Conservation (phyloP, 2,113 vertebrate species). For the Proteles cristata region DNA sequence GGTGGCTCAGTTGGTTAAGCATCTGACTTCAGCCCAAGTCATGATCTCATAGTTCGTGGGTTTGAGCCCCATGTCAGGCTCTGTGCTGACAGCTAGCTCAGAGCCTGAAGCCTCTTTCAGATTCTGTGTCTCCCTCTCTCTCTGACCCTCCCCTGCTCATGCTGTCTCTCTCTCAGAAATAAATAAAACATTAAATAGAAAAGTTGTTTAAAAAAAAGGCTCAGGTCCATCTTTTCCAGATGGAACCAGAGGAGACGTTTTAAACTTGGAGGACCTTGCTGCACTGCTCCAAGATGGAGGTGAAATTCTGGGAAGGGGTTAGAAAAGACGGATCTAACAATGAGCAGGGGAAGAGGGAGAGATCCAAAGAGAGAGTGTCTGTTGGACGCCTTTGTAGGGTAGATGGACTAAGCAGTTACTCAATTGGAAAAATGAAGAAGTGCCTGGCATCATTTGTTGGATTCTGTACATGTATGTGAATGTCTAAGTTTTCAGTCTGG, state of each 20-base stretch:
- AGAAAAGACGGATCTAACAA: background rate
- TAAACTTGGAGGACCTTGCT: background rate
- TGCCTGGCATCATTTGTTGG: background rate
- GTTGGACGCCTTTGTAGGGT: background rate
- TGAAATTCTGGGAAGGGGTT: background rate
- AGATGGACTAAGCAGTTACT: background rate
- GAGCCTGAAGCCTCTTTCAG: too few species aligned
- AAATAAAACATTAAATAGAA: too few species aligned
- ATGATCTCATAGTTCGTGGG: too few species aligned
- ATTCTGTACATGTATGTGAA: background rate
- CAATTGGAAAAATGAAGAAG: background rate
- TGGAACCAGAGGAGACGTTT: background rate
- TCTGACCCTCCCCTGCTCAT: too few species aligned
- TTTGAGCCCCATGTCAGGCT: too few species aligned
- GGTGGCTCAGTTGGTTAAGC: too few species aligned
- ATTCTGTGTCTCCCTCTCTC: too few species aligned
- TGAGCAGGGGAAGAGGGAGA: background rate
- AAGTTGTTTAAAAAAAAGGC: too few species aligned
- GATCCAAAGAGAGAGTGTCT: background rate
- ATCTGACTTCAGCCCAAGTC: too few species aligned
- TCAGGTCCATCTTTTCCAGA: background rate
- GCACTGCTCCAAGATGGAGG: background rate
- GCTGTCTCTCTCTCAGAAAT: too few species aligned
- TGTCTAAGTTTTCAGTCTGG: background rate
- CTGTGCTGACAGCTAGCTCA: too few species aligned